A percentile compares a stretch with the other conserved stretches of the same genome.
phyloP scores from a whole-genome alignment of 2,113 vertebrate species.

The Sialia sialis region DNA sequence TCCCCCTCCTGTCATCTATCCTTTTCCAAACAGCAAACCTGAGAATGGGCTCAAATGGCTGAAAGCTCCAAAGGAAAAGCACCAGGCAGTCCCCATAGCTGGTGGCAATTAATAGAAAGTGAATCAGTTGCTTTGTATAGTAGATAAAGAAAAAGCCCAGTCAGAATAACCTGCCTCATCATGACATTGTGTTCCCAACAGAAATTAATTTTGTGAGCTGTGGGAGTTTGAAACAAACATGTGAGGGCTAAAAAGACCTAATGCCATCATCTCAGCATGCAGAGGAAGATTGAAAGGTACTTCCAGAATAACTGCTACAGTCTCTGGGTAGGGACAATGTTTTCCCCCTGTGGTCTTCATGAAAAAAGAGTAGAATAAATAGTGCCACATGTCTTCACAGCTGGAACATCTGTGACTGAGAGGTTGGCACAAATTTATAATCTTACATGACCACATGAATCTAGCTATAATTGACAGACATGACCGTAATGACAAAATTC shows the following conservation, averaged over 20 bases:
- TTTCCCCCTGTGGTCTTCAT: background rate
- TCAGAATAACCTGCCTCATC: constrained; percentile 27
- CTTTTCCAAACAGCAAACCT: background rate
- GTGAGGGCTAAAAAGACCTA: constrained; percentile 8
- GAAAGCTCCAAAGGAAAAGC: background rate
- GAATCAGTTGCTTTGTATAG: background rate
- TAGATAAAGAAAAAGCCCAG: background rate
- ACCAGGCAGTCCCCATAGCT: background rate
- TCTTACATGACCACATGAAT: background rate
- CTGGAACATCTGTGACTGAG: constrained; percentile 4
- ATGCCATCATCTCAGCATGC: background rate
- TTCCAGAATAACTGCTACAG: background rate
- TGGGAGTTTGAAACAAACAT: constrained; percentile 19
- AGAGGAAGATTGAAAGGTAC: constrained; percentile 13
- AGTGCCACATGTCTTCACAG: background rate
- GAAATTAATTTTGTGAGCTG: constrained; percentile 41
- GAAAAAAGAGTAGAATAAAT: background rate
- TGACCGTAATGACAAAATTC: background rate
- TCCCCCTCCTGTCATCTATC: background rate
- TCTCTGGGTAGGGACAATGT: background rate
- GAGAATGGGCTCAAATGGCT: background rate
- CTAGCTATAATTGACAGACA: background rate
- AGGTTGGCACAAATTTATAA: background rate
- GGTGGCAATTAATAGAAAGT: constrained; percentile 11
- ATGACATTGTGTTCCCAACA: background rate